phyloP scores from a whole-genome alignment of 1,140 invertebrate species.

The Periplaneta americana region DNA sequence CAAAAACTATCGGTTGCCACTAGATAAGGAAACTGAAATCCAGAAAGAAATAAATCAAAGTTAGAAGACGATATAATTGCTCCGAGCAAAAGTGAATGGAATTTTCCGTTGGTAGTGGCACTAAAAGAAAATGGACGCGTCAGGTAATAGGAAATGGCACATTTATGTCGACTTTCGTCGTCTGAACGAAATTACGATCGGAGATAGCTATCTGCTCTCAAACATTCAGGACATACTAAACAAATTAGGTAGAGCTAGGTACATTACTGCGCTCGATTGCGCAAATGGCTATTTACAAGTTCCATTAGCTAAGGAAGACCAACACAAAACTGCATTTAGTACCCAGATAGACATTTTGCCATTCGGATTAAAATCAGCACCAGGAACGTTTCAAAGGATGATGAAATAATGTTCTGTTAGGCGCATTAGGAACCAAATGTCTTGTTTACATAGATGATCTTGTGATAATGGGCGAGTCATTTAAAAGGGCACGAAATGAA shows the following conservation, averaged over 20 bases:
- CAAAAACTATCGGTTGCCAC: constrained; percentile 15
- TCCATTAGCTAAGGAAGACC: constrained; percentile 24
- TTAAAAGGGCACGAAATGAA: background rate
- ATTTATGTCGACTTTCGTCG: constrained; percentile 35
- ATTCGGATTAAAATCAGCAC: constrained; percentile 34
- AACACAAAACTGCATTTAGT: constrained; percentile 42
- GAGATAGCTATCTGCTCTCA: constrained; percentile 38
- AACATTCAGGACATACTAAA: constrained; percentile 35
- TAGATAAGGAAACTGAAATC: constrained; percentile 8
- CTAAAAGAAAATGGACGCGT: constrained; percentile 12
- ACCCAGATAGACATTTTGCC: constrained; percentile 31
- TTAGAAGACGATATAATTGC: constrained; percentile 14
- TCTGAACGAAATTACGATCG: constrained; percentile 33
- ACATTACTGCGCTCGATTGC: constrained; percentile 34
- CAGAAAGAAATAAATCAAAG: constrained; percentile 12
- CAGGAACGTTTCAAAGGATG: constrained; percentile 30
- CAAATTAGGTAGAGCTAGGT: constrained; percentile 25
- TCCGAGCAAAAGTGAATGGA: background rate
- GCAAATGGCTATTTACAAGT: constrained; percentile 31
- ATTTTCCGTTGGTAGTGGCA: constrained; percentile 10
- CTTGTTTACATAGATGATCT: constrained; percentile 15
- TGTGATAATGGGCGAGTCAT: background rate
- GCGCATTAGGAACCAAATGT: constrained; percentile 11
- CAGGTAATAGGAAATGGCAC: constrained; percentile 10
- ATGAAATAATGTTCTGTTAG: constrained; percentile 25